Percentiles rank a stretch among this genome's conserved stretches.
Conservation (phyloP, 2,797 vertebrate genomes). For the Xerus rutilus region DNA sequence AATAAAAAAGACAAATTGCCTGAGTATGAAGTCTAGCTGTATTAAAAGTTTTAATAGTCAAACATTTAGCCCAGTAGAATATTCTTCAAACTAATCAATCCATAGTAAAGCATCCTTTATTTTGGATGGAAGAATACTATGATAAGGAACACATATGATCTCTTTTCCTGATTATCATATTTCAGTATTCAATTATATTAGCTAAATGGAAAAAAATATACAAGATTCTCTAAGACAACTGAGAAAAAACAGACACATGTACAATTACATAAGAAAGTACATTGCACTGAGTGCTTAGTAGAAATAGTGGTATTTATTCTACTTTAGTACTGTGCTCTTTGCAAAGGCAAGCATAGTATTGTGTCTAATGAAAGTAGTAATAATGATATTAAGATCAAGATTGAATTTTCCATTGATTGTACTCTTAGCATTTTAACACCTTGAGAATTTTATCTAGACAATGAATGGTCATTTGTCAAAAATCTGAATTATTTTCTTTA, state of each 20-base stretch:
- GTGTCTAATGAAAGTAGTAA: neutral
- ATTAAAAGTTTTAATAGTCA: neutral
- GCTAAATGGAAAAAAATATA: neutral
- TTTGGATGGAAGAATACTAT: neutral
- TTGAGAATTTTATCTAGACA: constrained; percentile 31
- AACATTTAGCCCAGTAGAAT: neutral
- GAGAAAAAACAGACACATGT: neutral
- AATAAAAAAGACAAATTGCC: neutral
- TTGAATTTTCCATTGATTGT: constrained; percentile 2
- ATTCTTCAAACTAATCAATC: neutral
- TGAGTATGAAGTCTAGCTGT: neutral
- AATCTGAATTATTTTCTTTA: constrained; percentile 50
- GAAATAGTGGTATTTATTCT: neutral
- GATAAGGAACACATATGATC: neutral
- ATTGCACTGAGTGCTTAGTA: neutral
- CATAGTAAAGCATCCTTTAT: neutral
- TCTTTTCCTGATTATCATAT: neutral
- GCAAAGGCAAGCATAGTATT: neutral
- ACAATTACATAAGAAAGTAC: neutral
- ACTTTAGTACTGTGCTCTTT: neutral
- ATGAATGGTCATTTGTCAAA: constrained; percentile 1
- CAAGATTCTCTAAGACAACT: neutral
- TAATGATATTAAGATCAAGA: neutral
- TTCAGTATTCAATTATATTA: neutral
- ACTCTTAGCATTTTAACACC: neutral